Evolutionary conservation across 2,113 vertebrate species (phyloP).

Genomic region (Apteryx mantelli): DNA sequence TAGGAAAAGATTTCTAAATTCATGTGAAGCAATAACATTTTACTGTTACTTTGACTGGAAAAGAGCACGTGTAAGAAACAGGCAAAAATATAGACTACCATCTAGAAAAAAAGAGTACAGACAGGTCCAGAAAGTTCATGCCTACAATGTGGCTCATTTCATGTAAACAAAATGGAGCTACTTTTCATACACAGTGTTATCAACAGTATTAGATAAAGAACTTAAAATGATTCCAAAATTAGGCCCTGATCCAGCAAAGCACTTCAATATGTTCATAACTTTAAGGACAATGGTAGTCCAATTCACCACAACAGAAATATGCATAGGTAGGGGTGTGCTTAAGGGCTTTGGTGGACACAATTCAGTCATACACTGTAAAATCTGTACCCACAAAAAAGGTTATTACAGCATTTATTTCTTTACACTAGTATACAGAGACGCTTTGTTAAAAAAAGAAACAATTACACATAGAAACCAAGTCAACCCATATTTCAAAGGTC

Average conservation of each 20-base stretch:
- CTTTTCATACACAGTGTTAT: background rate
- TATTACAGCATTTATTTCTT: background rate
- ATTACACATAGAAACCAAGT: background rate
- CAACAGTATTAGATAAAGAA: background rate
- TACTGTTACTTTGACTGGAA: background rate
- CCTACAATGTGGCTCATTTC: background rate
- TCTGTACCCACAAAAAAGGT: background rate
- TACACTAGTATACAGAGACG: background rate
- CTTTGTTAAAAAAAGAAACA: background rate
- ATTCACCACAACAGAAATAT: background rate
- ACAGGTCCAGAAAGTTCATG: background rate
- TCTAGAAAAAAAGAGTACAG: background rate
- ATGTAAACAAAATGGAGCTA: background rate
- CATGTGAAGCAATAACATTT: background rate
- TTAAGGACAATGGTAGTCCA: background rate
- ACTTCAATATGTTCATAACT: background rate
- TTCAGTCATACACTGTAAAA: background rate
- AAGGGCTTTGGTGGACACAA: background rate
- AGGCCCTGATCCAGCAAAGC: background rate
- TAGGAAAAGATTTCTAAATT: background rate
- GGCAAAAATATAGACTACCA: background rate
- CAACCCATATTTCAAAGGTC: fast-evolving
- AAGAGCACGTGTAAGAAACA: background rate
- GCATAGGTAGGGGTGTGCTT: background rate
- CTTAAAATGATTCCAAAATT: background rate